Base-by-base conservation (phyloP, 92 coral and sea anemone genomes). In the Phenganax subtilis region DNA sequence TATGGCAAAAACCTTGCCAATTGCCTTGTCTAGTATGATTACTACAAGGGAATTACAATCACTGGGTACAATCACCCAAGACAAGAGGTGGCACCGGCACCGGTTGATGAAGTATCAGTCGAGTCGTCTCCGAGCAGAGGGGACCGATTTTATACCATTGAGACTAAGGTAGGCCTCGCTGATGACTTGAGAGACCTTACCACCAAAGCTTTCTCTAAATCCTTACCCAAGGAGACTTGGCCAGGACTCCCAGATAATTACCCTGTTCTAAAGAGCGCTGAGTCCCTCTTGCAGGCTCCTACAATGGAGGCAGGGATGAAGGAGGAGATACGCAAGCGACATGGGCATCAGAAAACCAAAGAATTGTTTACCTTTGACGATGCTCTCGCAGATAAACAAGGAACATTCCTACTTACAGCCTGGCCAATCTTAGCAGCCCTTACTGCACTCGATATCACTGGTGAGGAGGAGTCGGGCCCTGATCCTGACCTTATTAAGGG, bases 51-150 rank as follows among this genome's bases (percentile, higher is more conserved):
- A 69, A 29, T 6, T 15, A 69, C 75, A 69, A 29, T 6, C 75
- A 6, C 44, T 69, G 17, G 29, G 75, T 69, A 69, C 82, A 75
- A 83, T 83, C 86, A 61, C 20, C 20, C 27, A 7, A 15, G 59
- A 2, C 47, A 68, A 30, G 27, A 80, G 12, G 82, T 54, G 29
- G 16, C 82, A 59, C 10, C 80, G 56, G 62, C 20, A 51, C 75
- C 80, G 11, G 7, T 31, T 15, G 27, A n/a, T 12, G 65, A 6
- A 20, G 65, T 14, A 6, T 6, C 65, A 59, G 47, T 37, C 4
- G 47, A 37, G 47, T 59, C 65, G 25, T 1, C 65, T 59, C 65
- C 69, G 1, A 57, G 44, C 44, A 66, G 65, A 14, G 65, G 65
- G 25, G 65, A 59, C 65, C 65, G 65, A 20, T 59, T 59, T 59